Percentiles rank a stretch among this genome's conserved stretches.
These are phyloP conservation scores for Brachionus sp. DNA, from an alignment of 1,140 invertebrate genomes.

Conservation along the genomic window DNA sequence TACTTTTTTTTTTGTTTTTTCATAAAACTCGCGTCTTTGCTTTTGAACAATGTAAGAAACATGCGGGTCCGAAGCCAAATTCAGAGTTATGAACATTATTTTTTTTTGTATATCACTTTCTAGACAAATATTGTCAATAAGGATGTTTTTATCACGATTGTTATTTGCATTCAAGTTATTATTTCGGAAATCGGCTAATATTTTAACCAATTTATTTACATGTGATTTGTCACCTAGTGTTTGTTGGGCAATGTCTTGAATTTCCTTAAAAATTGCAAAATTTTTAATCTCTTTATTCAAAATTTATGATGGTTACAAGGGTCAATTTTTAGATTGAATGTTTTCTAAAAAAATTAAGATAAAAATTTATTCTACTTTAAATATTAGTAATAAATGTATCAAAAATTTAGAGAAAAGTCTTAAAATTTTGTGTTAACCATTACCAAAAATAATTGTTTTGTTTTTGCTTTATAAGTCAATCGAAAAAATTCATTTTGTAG, in stretches of 20 bases:
- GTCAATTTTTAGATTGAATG: too few relatives aligned
- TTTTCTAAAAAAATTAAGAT: too few relatives aligned
- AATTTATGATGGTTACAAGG: neutral
- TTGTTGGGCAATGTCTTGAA: neutral
- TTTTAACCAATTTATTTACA: neutral
- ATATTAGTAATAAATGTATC: too few relatives aligned
- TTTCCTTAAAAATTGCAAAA: neutral
- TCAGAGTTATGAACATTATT: conserved; percentile 17
- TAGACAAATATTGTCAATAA: conserved; percentile 10
- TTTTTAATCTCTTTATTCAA: neutral
- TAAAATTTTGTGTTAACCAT: too few relatives aligned
- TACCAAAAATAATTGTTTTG: too few relatives aligned
- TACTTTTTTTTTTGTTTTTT: conserved; percentile 22
- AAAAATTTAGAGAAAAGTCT: too few relatives aligned
- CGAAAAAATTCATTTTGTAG: too few relatives aligned
- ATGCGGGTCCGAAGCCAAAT: conserved; percentile 20
- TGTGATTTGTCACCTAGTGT: neutral
- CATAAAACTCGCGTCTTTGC: conserved; percentile 40
- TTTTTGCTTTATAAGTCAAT: too few relatives aligned
- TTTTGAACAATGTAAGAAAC: conserved; percentile 14
- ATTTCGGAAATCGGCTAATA: neutral
- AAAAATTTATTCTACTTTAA: too few relatives aligned
- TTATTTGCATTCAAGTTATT: neutral
- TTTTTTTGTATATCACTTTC: conserved; percentile 44
- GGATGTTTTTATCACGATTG: conserved; percentile 21